A percentile compares a stretch with the other conserved stretches of the same genome.
Conservation (phyloP, 2,888 invertebrate genomes). For the Heterodera filipjevi region DNA sequence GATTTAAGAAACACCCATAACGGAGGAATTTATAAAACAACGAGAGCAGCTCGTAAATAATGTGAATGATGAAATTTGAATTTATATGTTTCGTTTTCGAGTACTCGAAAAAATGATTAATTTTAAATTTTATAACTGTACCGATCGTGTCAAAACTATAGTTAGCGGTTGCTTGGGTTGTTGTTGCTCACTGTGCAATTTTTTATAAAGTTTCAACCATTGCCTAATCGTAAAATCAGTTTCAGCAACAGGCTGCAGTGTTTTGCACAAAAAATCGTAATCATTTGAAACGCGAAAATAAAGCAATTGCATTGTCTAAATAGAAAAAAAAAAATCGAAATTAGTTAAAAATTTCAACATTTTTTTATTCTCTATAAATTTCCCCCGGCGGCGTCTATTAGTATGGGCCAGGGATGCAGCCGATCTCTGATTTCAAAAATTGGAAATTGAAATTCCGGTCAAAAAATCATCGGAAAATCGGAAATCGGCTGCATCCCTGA, state of each 20-base stretch:
- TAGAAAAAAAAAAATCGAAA: slow-evolving; percentile 9
- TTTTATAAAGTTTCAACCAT: slow-evolving; percentile 53
- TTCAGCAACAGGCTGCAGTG: slow-evolving; percentile 55
- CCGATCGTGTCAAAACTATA: slow-evolving; percentile 59
- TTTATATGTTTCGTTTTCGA: too few species aligned
- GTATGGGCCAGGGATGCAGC: too few species aligned
- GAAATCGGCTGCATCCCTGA: too few species aligned
- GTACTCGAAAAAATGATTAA: too few species aligned
- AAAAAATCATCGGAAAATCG: too few species aligned
- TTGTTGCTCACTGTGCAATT: slow-evolving; percentile 52
- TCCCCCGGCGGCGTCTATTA: too few species aligned
- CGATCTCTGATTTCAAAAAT: too few species aligned
- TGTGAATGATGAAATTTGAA: too few species aligned
- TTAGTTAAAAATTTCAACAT: neutral
- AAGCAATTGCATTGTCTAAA: slow-evolving; percentile 52
- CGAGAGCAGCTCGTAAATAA: too few species aligned
- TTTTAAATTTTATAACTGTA: neutral
- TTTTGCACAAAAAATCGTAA: slow-evolving; percentile 55
- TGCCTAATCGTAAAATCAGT: slow-evolving; percentile 59
- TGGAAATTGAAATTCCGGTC: too few species aligned
- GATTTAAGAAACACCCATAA: too few species aligned
- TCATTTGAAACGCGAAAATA: slow-evolving; percentile 61
- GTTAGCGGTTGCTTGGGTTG: slow-evolving; percentile 54
- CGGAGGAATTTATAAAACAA: too few species aligned
- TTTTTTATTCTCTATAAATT: neutral